Evolutionary conservation across 2,113 vertebrate genomes (phyloP).

Genomic region (Miniopterus natalensis): DNA sequence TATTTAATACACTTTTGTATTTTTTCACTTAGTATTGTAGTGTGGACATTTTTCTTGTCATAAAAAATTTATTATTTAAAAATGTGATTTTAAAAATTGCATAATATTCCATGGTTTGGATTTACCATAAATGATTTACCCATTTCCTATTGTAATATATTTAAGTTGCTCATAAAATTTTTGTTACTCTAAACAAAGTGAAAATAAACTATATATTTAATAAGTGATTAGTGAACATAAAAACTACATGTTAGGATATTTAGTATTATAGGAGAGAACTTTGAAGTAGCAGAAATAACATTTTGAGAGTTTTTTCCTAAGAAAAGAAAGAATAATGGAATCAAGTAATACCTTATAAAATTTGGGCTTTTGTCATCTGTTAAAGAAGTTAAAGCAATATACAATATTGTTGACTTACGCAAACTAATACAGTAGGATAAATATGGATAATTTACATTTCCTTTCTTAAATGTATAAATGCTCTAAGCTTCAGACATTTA

Average conservation of each 20-base stretch:
- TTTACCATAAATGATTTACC: not conserved
- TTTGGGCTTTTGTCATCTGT: conserved; percentile 13
- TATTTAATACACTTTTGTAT: not conserved
- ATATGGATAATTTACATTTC: conserved; percentile 7
- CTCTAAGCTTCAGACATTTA: conserved; percentile 42
- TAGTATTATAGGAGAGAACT: conserved; percentile 42
- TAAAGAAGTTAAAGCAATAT: conserved; percentile 58
- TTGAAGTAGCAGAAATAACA: conserved; percentile 36
- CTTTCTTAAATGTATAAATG: not conserved
- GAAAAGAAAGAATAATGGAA: conserved; percentile 10
- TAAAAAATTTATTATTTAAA: conserved; percentile 21
- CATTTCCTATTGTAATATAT: not conserved
- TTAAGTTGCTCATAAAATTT: conserved; percentile 58
- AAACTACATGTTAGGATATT: conserved; percentile 24
- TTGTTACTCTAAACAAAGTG: conserved; percentile 42
- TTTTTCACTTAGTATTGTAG: not conserved
- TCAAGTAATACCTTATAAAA: conserved; percentile 56
- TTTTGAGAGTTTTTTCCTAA: conserved; percentile 53
- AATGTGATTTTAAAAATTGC: not conserved
- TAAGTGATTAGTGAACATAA: conserved; percentile 27
- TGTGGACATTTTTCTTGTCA: not conserved
- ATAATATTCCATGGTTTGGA: conserved; percentile 45
- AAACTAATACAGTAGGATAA: conserved; percentile 39
- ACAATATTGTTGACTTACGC: not conserved
- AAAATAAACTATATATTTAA: conserved; percentile 54